These are phyloP conservation scores for Columba livia DNA, from an alignment of 2,113 vertebrate genomes.

Conservation along the genomic window DNA sequence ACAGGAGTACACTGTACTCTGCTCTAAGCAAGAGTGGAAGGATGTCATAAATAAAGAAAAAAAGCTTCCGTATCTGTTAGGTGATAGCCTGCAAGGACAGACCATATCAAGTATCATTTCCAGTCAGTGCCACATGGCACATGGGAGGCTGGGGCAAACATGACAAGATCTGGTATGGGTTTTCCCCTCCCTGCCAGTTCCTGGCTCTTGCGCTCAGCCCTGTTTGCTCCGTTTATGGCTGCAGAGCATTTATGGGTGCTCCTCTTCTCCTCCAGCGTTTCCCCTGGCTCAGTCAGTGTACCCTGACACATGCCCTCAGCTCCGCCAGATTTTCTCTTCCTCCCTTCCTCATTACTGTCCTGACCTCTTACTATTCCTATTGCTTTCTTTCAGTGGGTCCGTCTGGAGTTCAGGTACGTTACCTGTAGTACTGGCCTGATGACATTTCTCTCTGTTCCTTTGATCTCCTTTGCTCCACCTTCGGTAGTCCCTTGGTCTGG, in stretches of 20 bases:
- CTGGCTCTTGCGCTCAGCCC: not conserved
- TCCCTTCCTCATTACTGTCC: not conserved
- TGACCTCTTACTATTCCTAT: not conserved
- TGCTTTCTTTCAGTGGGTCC: not conserved
- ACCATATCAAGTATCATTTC: not conserved
- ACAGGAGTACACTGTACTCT: not conserved
- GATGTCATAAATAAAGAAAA: not conserved
- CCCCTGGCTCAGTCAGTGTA: not conserved
- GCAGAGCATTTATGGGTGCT: not conserved
- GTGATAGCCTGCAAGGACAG: not conserved
- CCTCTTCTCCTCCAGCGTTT: not conserved
- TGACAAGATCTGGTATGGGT: not conserved
- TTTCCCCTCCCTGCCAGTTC: not conserved
- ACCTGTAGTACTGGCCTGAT: no score
- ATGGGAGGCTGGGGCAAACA: not conserved
- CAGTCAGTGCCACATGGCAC: not conserved
- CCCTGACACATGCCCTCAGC: not conserved
- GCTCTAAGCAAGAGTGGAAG: not conserved
- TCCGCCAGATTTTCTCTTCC: not conserved
- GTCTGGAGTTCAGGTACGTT: not conserved
- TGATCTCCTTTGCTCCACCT: not conserved
- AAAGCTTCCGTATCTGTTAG: not conserved
- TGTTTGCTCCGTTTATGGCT: not conserved
- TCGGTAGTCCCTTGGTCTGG: not conserved
- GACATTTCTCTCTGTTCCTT: not conserved